Base-by-base conservation (phyloP, 1,140 invertebrate genomes). In the Halyomorpha halys region DNA sequence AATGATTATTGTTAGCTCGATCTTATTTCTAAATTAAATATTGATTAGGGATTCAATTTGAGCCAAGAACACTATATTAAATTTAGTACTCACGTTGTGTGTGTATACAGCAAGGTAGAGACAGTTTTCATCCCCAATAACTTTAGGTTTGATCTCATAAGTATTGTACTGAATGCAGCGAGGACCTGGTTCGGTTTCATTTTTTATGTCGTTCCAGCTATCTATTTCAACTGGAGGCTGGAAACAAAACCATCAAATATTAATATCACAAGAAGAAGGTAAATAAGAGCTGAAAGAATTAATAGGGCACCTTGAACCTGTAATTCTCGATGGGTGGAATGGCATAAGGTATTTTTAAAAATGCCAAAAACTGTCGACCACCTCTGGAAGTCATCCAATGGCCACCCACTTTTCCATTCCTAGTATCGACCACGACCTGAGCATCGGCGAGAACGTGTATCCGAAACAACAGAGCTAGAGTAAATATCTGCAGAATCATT, bases 191-290 rank as follows among this genome's bases (percentile, higher is more conserved):
- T 62, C 45, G 3, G 34, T 45, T 16, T 23, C 63, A 15, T 64
- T 23, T 14, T 19, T 34, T 39, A 64, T 47, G 5, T 54, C 53
- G 19, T 4, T 27, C 63, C 63, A 64, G 80, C 0, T 83, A 5
- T 19, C 15, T 19, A 19, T 19, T n/a, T 15, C 15, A n/a, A n/a
- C 4, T n/a, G 45, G 45, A 47, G 45, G 45, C 45, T 47, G 13
- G 15, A 14, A 47, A 4, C 15, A 11, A 47, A 5, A 47, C 27
- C 3, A 30, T 30, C n/a, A n/a, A n/a, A n/a, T n/a, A n/a, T n/a
- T n/a, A n/a, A n/a, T n/a, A n/a, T n/a, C n/a, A n/a, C n/a, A n/a
- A n/a, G n/a, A n/a, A 30, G 8, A 4, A 30, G 27, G 8, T 30
- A 30, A 30, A 30, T 4, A 30, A 30, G 3, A 30, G 27, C 3